Conservation (phyloP, 2,888 invertebrate species). For the Tenthredo scrophulariae region DNA sequence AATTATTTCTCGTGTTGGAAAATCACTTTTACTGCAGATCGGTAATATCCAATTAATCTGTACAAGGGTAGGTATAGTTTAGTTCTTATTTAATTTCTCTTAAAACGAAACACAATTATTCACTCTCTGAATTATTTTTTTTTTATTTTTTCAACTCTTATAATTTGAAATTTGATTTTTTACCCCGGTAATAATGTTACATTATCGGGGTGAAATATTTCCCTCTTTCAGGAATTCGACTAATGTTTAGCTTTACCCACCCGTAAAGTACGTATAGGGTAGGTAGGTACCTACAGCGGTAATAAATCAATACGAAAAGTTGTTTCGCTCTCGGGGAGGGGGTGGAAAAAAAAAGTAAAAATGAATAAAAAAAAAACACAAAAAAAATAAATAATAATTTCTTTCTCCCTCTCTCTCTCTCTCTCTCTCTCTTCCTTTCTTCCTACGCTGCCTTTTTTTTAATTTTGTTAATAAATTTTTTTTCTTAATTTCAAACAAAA, state of each 20-base stretch:
- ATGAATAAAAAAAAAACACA: not conserved
- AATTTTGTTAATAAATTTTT: too few species aligned
- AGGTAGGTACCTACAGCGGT: not conserved
- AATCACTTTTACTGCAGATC: too few species aligned
- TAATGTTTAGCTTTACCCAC: not conserved
- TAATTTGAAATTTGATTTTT: not conserved
- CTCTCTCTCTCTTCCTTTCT: not conserved
- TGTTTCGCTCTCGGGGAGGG: constrained; percentile 27
- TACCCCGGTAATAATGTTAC: not conserved
- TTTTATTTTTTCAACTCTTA: not conserved
- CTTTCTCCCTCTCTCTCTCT: too few species aligned
- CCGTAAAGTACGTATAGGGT: not conserved
- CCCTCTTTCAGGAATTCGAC: not conserved
- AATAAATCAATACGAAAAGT: constrained; percentile 53
- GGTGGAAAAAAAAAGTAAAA: constrained; percentile 44
- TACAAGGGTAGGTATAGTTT: too few species aligned
- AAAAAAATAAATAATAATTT: not conserved
- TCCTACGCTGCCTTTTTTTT: too few species aligned
- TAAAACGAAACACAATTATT: too few species aligned
- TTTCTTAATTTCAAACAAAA: too few species aligned
- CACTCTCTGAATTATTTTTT: not conserved
- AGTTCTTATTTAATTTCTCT: too few species aligned
- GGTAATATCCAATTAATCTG: too few species aligned
- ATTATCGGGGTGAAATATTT: not conserved
- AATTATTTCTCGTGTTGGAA: too few species aligned